Evolutionary conservation across 92 coral and sea anemone genomes (phyloP), one percentile per base, ranked within the genome.

Genomic region (Actinostola sp.): DNA sequence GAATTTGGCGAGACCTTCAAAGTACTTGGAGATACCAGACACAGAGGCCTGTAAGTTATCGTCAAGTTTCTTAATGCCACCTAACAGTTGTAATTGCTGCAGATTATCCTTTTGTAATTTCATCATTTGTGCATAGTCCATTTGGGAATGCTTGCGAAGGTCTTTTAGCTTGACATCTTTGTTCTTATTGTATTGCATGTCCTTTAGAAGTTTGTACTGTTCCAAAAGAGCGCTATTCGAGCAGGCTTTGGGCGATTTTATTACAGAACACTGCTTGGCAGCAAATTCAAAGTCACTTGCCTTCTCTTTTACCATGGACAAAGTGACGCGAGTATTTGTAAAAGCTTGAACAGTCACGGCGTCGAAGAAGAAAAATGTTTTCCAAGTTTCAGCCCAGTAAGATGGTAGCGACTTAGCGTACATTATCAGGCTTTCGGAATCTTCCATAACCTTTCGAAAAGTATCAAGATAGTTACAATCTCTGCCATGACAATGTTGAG

Each of bases 1-100:
- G 70, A 61, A 83, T 42, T 45, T 43, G 24, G 84, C 69, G n/a
- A 83, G 53, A 35, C 79, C 83, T 28, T 43, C 23, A 28, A 82
- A 82, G 33, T 67, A 82, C 46, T 61, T 39, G 34, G 88, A 45
- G 42, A 82, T 82, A 42, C 88, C 88, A 36, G 27, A 8, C 15
- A 70, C 72, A 12, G 34, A 33, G 15, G 71, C 70, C 32, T 69
- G 39, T 15, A 82, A 38, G 66, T 82, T 82, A 15, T 25, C 56
- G 39, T 76, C 63, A 14, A 82, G 71, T 24, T 13, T 26, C 19
- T 61, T 33, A 12, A 82, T 76, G 65, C 66, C 63, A 43, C 83
- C 67, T 16, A 82, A 39, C 61, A 82, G 46, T n/a, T 82, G 78
- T 30, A 28, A 45, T 13, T 82, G 88, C 17, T 67, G 68, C 31